Conservation (phyloP, 2,888 invertebrate species). For the Eilema depressum region DNA sequence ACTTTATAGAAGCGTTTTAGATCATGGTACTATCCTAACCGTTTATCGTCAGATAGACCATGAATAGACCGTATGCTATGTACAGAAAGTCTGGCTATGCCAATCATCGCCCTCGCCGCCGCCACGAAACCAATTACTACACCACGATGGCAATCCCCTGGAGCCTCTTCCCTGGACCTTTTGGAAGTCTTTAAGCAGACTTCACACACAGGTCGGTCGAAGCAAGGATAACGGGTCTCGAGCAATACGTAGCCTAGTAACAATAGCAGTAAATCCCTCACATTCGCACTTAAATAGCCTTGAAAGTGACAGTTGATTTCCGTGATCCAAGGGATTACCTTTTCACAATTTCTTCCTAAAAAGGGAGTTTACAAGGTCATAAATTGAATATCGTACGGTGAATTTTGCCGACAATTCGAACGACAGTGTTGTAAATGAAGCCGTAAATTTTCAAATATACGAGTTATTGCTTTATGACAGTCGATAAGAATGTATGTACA, state of each 20-base stretch:
- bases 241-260: no score
- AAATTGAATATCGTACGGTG: constrained; percentile 5
- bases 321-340: background rate
- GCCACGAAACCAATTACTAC: no score
- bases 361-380: constrained; percentile 4
- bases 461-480: constrained; percentile 8
- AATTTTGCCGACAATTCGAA: constrained; percentile 1
- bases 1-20: background rate
- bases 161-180: no score
- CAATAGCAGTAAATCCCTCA: background rate
- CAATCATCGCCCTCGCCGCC: no score
- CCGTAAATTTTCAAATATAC: constrained; percentile 10
- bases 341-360: constrained; percentile 1
- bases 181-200: no score
- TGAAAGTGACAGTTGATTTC: background rate
- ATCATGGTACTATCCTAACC: background rate
- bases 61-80: no score
- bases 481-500: constrained; percentile 5
- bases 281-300: background rate
- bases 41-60: no score
- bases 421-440: constrained; percentile 10
- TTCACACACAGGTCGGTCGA: no score
- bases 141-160: no score
- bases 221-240: no score
- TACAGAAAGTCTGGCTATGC: no score